These are phyloP conservation scores for Perdita meconis DNA, from an alignment of 2,888 invertebrate genomes.

Conservation along the genomic window DNA sequence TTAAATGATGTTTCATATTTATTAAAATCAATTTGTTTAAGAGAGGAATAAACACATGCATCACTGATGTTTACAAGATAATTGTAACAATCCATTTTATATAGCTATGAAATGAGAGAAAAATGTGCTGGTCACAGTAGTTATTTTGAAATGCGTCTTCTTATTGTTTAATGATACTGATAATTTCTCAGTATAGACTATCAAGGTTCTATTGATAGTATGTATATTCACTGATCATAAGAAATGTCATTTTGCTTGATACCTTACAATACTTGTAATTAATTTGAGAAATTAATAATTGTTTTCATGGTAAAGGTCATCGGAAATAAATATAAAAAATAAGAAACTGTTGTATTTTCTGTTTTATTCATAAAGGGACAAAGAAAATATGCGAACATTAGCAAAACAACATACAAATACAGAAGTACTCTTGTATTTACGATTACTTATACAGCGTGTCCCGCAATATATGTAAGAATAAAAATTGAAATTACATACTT, in stretches of 20 bases:
- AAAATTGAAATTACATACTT: too few relatives aligned
- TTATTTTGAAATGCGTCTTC: slow-evolving; percentile 17
- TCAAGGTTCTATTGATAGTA: slow-evolving; percentile 40
- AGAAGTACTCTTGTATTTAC: too few relatives aligned
- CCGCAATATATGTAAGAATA: too few relatives aligned
- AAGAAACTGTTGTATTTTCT: too few relatives aligned
- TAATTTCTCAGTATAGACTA: slow-evolving; percentile 29
- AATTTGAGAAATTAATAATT: slow-evolving; percentile 49
- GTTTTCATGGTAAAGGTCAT: slow-evolving; percentile 50
- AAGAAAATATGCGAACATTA: too few relatives aligned
- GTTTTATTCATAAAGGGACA: too few relatives aligned
- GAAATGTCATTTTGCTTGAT: slow-evolving; percentile 44
- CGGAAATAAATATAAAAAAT: slow-evolving; percentile 21
- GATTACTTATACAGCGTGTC: too few relatives aligned
- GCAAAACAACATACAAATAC: too few relatives aligned
- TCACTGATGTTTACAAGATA: slow-evolving; percentile 8
- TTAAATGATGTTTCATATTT: neutral
- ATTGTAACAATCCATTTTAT: neutral
- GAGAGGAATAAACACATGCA: neutral
- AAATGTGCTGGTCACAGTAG: slow-evolving; percentile 9
- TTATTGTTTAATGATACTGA: slow-evolving; percentile 9
- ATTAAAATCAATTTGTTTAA: neutral
- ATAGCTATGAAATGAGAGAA: slow-evolving; percentile 9
- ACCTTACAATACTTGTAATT: slow-evolving; percentile 56
- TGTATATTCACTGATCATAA: slow-evolving; percentile 14